Evolutionary conservation across 2,113 vertebrate genomes (phyloP), one percentile per base, ranked within the genome.

Genomic region (Merops nubicus): DNA sequence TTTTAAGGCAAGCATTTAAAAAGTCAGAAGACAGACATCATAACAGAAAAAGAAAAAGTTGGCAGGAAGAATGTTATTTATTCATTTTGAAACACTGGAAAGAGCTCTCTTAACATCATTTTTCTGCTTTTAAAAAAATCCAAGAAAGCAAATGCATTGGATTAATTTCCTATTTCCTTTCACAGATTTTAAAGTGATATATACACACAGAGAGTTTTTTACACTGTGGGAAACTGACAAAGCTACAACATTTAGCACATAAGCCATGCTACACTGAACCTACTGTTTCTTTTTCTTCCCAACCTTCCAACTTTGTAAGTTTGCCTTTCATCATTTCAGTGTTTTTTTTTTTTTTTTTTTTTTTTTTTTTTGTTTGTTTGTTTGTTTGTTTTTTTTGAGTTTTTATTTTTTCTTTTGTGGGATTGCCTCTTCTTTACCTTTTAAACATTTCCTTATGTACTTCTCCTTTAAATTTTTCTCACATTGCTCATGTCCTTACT

Each of bases 1-100:
- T 98, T 98, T 97, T 95, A 96, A 96, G 67, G 86, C 97, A 96
- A 95, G 76, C 59, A 78, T 97, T 97, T 96, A 48, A 97, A 97
- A 98, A 98, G 89, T 77, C 67, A 93, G 89, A 76, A 97, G 94
- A 93, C 89, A 97, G 94, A 95, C 70, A 93, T 95, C 65, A 90
- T 93, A 91, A 96, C 88, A 93, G 97, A 88, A 89, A 36, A 62
- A 96, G 95, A 96, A 72, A 88, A 97, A 34, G 43, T 73, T 93
- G 89, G 43, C 89, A 97, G 62, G 79, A 65, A 97, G 62, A 21
- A n/a, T 96, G 90, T 95, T 98, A 96, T 97, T 97, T 98, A 95
- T 98, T 98, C 33, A 97, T 97, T 97, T 89, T 96, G 74, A 96
- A 97, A 96, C 63, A 91, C 43, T 20, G 33, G 88, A 94, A 96